phyloP scores from a whole-genome alignment of 2,888 invertebrate genomes.

The Hypselothyrea guttata region DNA sequence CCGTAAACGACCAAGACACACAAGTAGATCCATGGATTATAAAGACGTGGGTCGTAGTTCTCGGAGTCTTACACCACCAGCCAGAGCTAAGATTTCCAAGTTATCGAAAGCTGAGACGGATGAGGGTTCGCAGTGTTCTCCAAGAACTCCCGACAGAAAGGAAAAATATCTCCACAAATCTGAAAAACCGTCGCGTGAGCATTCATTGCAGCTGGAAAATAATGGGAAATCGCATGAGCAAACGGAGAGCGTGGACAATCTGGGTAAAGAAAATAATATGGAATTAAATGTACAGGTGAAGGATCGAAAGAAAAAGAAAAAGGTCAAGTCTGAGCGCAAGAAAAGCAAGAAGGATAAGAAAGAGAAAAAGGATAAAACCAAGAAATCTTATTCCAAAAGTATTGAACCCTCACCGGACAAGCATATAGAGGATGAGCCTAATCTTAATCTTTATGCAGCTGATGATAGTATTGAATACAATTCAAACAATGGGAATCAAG shows the following conservation, averaged over 20 bases:
- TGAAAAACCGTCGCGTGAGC: conserved; percentile 9
- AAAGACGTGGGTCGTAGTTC: conserved; percentile 27
- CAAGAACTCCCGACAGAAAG: conserved; percentile 53
- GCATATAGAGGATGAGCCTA: conserved; percentile 5
- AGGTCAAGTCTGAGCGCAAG: conserved; percentile 68
- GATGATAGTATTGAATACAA: conserved; percentile 22
- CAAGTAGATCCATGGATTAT: conserved; percentile 20
- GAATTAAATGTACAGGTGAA: conserved; percentile 37
- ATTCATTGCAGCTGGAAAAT: conserved; percentile 6
- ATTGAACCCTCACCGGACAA: conserved; percentile 34
- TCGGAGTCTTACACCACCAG: conserved; percentile 56
- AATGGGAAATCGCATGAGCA: conserved; percentile 5
- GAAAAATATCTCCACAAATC: conserved; percentile 17
- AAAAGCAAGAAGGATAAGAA: conserved; percentile 73
- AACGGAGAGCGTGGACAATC: conserved; percentile 22
- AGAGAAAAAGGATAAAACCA: conserved; percentile 52
- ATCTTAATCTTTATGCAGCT: conserved; percentile 15
- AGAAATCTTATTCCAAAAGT: conserved; percentile 33
- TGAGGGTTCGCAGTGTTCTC: conserved; percentile 33
- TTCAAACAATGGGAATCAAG: conserved; percentile 23
- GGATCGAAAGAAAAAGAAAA: conserved; percentile 60
- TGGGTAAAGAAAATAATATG: conserved; percentile 55
- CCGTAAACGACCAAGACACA: conserved; percentile 32
- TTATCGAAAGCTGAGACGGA: conserved; percentile 20
- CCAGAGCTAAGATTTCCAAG: conserved; percentile 40